Conservation (phyloP, 2,888 invertebrate genomes). For the Diaphora mendica region DNA sequence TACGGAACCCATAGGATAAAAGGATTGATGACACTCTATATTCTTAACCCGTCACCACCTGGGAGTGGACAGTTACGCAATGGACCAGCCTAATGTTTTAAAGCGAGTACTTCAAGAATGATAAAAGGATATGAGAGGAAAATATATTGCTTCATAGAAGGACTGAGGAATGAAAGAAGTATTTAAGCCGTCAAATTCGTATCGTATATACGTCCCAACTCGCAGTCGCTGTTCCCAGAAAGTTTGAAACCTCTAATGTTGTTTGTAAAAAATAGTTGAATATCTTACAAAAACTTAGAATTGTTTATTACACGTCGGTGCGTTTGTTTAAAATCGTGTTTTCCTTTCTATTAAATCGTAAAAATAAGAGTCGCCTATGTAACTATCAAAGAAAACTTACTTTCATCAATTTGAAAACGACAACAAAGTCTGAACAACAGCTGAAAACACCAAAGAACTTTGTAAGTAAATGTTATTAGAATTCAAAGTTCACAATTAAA, state of each 20-base stretch:
- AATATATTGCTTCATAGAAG: background rate
- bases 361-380: no score
- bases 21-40: no score
- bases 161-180: background rate
- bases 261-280: background rate
- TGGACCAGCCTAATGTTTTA: no score
- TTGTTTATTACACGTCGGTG: background rate
- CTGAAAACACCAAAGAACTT: background rate
- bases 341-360: background rate
- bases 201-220: no score
- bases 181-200: no score
- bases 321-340: background rate
- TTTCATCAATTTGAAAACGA: background rate
- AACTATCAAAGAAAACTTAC: background rate
- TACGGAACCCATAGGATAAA: no score
- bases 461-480: conserved; percentile 10
- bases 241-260: no score
- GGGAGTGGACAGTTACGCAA: no score
- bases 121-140: no score
- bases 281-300: background rate
- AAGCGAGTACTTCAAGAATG: no score
- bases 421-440: background rate
- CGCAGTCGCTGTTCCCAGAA: no score
- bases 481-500: conserved; percentile 13
- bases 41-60: no score